Conservation (phyloP, 2,797 vertebrate genomes). For the Malurus splendens region DNA sequence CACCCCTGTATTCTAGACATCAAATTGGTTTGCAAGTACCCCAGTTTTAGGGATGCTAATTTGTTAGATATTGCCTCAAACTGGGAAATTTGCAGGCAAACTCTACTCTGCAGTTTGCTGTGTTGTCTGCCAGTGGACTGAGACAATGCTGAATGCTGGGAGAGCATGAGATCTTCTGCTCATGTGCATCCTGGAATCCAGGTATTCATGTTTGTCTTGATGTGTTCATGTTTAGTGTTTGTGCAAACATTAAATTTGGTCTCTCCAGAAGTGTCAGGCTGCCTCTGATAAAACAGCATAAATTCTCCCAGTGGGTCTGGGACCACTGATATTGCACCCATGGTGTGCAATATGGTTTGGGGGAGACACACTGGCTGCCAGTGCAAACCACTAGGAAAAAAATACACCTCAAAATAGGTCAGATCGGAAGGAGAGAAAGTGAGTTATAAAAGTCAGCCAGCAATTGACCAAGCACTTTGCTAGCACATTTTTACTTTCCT, state of each 20-base stretch:
- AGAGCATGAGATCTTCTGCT: not conserved
- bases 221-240: not conserved
- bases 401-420: not conserved
- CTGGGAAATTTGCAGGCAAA: not conserved
- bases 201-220: not conserved
- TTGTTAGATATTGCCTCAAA: not conserved
- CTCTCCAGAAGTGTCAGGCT: not conserved
- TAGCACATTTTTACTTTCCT: not conserved
- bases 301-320: not conserved
- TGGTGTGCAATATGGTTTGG: not conserved
- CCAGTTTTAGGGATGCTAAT: not conserved
- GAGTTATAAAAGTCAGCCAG: not conserved
- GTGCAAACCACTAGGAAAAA: not conserved
- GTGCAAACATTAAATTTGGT: not conserved
- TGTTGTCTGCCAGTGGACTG: not conserved
- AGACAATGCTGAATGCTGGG: not conserved
- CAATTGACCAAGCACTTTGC: not conserved
- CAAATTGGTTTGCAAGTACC: not conserved
- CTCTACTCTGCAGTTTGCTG: not conserved
- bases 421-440: not conserved
- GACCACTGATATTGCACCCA: fast-evolving
- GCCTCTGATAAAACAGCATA: not conserved
- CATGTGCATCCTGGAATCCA: not conserved
- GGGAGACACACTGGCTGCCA: not conserved
- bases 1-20: not conserved